Conservation (phyloP, 2,113 vertebrate species). For the Lonchura striata region DNA sequence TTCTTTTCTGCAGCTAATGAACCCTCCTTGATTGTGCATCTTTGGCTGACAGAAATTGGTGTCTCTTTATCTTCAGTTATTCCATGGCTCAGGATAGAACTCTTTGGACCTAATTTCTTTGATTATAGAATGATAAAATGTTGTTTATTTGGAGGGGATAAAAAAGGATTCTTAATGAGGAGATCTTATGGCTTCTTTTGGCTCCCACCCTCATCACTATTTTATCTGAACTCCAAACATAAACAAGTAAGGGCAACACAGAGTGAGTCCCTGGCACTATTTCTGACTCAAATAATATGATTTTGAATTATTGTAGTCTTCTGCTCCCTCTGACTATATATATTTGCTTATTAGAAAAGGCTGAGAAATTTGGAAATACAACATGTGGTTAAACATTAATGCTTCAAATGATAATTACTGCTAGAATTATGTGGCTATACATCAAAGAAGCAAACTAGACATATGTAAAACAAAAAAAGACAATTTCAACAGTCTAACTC, state of each 20-base stretch:
- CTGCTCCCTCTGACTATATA: not conserved
- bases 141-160: not conserved
- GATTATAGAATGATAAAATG: not conserved
- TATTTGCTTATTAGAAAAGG: not conserved
- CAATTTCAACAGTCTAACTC: not conserved
- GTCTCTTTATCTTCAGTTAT: not conserved
- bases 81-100: not conserved
- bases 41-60: not conserved
- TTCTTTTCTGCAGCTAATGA: not conserved
- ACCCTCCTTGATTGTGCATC: not conserved
- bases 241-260: not conserved
- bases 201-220: not conserved
- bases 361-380: not conserved
- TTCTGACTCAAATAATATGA: not conserved
- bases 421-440: not conserved
- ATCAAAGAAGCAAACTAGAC: not conserved
- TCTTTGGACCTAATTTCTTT: not conserved
- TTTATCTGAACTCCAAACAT: not conserved
- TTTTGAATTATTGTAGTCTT: not conserved
- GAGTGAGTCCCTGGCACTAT: not conserved
- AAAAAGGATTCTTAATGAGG: not conserved
- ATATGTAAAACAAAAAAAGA: not conserved
- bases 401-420: not conserved
- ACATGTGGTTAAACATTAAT: not conserved
- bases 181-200: not conserved